phyloP scores from a whole-genome alignment of 2,888 invertebrate species.

The Tiphia femorata region DNA sequence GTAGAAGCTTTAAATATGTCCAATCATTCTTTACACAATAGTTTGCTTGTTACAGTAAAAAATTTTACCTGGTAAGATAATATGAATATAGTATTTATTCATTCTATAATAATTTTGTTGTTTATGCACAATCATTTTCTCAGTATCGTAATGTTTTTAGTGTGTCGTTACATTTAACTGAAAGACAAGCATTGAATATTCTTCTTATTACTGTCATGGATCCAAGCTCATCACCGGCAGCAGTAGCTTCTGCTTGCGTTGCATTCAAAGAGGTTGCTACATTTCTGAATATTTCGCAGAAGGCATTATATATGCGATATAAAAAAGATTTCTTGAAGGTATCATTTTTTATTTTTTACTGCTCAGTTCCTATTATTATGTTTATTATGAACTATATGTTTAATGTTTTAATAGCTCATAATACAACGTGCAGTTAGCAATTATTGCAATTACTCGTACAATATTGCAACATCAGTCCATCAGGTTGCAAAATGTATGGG shows the following conservation, averaged over 20 bases:
- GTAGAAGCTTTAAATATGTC: slow-evolving; percentile 68
- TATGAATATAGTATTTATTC: neutral
- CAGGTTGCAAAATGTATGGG: slow-evolving; percentile 78
- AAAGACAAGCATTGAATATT: slow-evolving; percentile 72
- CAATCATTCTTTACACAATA: slow-evolving; percentile 71
- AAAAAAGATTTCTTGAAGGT: slow-evolving; percentile 72
- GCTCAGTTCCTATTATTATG: neutral
- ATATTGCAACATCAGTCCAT: slow-evolving; percentile 73
- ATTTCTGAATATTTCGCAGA: slow-evolving; percentile 71
- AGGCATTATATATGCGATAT: slow-evolving; percentile 75
- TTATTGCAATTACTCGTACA: slow-evolving; percentile 71
- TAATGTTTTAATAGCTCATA: slow-evolving; percentile 69
- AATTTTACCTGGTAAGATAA: slow-evolving; percentile 68
- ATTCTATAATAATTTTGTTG: neutral
- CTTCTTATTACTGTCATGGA: slow-evolving; percentile 73
- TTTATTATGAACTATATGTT: neutral
- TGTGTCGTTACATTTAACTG: slow-evolving; percentile 52
- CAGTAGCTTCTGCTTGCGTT: slow-evolving; percentile 72
- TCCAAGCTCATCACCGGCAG: slow-evolving; percentile 72
- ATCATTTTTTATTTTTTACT: slow-evolving; percentile 13
- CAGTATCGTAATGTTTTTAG: slow-evolving; percentile 35
- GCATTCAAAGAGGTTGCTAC: slow-evolving; percentile 74
- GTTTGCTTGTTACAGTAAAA: slow-evolving; percentile 72
- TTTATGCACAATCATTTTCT: slow-evolving; percentile 1
- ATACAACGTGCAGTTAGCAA: slow-evolving; percentile 75